A percentile compares a stretch with the other conserved stretches of the same genome.
phyloP scores from a whole-genome alignment of 2,113 vertebrate genomes.

The Pithys albifrons region DNA sequence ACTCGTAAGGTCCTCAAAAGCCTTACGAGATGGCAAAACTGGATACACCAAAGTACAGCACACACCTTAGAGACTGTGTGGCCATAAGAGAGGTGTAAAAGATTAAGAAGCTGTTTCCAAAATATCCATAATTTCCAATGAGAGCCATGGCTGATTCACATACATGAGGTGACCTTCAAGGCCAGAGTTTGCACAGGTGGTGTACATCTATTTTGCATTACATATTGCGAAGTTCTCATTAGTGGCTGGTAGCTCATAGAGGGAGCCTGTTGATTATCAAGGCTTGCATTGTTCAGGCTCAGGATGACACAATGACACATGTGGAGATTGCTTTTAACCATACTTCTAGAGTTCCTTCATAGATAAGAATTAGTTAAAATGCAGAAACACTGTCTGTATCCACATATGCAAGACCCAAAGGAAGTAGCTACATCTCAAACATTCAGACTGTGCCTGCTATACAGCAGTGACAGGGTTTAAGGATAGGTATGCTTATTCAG shows the following conservation, averaged over 20 bases:
- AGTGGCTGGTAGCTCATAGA: background rate
- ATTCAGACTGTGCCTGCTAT: background rate
- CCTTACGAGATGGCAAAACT: background rate
- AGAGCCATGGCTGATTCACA: background rate
- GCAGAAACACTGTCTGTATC: background rate
- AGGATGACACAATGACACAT: background rate
- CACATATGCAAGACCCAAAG: background rate
- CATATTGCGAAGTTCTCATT: background rate
- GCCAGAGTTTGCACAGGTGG: background rate
- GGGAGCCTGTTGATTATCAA: background rate
- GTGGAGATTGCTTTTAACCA: background rate
- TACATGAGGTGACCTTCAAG: background rate
- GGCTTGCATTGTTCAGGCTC: background rate
- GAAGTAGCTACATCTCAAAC: background rate
- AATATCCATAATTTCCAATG: background rate
- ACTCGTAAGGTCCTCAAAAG: fast-evolving
- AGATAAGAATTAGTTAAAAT: background rate
- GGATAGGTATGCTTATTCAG: background rate
- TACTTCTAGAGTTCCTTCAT: background rate
- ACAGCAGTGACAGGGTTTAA: background rate
- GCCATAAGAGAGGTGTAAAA: background rate
- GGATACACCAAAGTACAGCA: background rate
- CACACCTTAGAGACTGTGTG: background rate
- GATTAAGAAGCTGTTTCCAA: background rate
- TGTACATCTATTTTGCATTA: background rate